A percentile compares a stretch with the other conserved stretches of the same genome.
Evolutionary conservation across 2,113 vertebrate species (phyloP).

Genomic region (Paramormyrops kingsleyae): DNA sequence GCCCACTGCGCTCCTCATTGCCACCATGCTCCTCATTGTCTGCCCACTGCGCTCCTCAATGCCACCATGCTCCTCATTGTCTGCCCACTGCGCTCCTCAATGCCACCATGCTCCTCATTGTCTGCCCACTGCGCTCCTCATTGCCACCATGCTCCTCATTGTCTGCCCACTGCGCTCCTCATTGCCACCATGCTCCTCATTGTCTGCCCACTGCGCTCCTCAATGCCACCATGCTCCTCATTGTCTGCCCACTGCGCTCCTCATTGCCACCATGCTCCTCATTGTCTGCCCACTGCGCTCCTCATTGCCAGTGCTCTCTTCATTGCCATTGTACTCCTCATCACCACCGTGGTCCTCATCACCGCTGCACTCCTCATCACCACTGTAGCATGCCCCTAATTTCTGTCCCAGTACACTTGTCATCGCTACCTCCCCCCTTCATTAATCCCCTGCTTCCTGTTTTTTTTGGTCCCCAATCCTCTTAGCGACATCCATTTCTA

Average conservation of each 20-base stretch:
- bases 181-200: not conserved
- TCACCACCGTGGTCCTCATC: not conserved
- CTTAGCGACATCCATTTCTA: conserved; percentile 26
- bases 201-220: not conserved
- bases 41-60: not conserved
- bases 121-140: not conserved
- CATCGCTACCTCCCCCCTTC: not conserved
- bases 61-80: no score
- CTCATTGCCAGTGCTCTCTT: not conserved
- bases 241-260: not conserved
- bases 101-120: not conserved
- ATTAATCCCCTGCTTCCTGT: not conserved
- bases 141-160: not conserved
- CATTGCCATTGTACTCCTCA: not conserved
- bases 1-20: no score
- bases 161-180: not conserved
- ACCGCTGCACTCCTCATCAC: not conserved
- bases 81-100: no score
- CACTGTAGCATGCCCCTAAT: not conserved
- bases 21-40: not conserved
- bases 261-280: not conserved
- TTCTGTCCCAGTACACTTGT: not conserved
- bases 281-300: not conserved
- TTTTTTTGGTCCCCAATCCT: conserved; percentile 34
- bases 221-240: not conserved